Base-by-base conservation (phyloP, 1,140 invertebrate species). In the Drosophila micromelanica region DNA sequence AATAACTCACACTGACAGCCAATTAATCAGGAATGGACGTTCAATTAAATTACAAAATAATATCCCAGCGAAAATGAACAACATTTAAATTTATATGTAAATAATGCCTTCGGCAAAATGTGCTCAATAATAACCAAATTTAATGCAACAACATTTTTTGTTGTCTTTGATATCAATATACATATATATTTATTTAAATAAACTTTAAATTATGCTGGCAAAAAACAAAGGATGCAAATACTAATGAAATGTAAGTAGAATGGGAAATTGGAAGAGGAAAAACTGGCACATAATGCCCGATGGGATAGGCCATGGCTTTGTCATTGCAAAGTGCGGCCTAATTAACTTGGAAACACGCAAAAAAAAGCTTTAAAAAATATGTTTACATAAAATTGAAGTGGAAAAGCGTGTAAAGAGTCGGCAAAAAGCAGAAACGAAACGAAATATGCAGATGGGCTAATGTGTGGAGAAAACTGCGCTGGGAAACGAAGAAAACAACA, bases 1-100 rank as follows among this genome's bases (percentile, higher is more conserved):
- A 75, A 90, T 90, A 90, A 86, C 85, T 90, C 81, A 90, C 46
- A 59, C 71, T 76, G 87, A 76, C 79, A 82, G 78, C 87, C 81
- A 90, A 90, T 90, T 90, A 90, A 90, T 90, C 87, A 90, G 79
- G 76, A 89, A 80, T 82, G 81, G 81, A 90, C 81, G 80, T 90
- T 90, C 87, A 90, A 90, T 90, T 90, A 90, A 86, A 90, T 74
- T 72, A 77, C 79, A 89, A 89, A 80, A 87, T 89, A 74, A 72
- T 73, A 63, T 59, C 55, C 23, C 55, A 52, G 30, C 35, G 61
- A 76, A 76, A 73, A 64, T 65, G 17, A 27, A 51, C 56, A 45
- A 57, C 11, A 46, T 56, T 35, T 46, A 23, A 64, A 72, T 55
- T 49, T 52, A 43, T 46, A 52, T 61, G 76, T 81, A 61, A 73